Evolutionary conservation across 2,113 vertebrate species (phyloP).

Genomic region (Nannospalax galili): DNA sequence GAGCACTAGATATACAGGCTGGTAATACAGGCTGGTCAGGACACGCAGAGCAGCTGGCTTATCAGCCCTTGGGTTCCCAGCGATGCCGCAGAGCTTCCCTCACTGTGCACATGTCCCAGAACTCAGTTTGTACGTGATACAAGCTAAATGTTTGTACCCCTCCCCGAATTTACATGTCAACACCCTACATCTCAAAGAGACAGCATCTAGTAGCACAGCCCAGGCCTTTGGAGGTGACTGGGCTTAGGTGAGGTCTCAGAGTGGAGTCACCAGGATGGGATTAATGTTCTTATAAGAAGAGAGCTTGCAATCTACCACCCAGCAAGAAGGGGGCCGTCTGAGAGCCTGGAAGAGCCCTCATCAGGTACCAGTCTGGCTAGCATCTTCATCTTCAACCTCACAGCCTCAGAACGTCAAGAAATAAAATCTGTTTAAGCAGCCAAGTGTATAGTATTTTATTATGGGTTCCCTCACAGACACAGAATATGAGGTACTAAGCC

Average conservation of each 20-base stretch:
- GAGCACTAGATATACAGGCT: background rate
- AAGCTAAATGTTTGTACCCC: background rate
- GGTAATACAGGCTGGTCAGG: accelerated
- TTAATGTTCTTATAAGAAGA: background rate
- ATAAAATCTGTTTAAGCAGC: background rate
- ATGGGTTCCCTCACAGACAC: background rate
- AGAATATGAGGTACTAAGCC: background rate
- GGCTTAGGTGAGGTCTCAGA: background rate
- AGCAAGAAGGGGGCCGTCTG: background rate
- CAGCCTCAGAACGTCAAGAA: background rate
- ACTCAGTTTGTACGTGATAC: background rate
- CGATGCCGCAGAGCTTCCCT: background rate
- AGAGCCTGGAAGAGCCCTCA: background rate
- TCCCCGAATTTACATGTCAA: too few species aligned
- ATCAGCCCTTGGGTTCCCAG: background rate
- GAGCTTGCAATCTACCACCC: background rate
- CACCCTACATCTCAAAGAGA: background rate
- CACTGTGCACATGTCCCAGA: background rate
- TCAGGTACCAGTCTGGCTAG: background rate
- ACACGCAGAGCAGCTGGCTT: accelerated
- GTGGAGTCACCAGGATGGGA: background rate
- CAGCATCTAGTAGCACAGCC: background rate
- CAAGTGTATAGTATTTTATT: background rate
- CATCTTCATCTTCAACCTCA: background rate
- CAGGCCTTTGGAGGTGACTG: background rate